Base-by-base conservation (phyloP, 2,797 vertebrate genomes). In the Moxostoma hubbsi region DNA sequence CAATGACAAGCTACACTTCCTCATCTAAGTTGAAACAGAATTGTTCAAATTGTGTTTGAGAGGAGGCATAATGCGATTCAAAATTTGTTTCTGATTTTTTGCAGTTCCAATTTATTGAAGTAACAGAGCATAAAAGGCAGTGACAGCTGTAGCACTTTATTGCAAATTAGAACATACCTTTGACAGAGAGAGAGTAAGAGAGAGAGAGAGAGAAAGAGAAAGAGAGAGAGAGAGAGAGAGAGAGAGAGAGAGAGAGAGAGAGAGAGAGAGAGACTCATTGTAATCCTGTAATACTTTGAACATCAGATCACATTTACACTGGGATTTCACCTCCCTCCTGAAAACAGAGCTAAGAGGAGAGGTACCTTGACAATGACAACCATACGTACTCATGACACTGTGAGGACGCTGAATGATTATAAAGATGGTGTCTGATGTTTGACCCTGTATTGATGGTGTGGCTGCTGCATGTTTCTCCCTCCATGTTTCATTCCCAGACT, bases 111-210 rank as follows among this genome's bases (percentile, higher is more conserved):
- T 98, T 98, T 98, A 97, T 97, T 95, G 96, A 95, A 97, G 96
- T 98, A 98, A 97, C 96, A 95, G 96, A 97, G 96, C 96, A 98
- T 95, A 98, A 98, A 98, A 99, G 96, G 95, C 96, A 97, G 93
- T 96, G 96, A 97, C 96, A 98, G 96, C 96, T 97, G 96, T 96
- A 97, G 97, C 95, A 96, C 96, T 97, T 98, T 97, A 97, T 97
- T 97, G 96, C 91, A 93, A 97, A 98, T 98, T 97, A 98, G 96
- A 96, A 96, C 96, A 97, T 97, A 98, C 94, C 94, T 97, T 96
- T 95, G 94, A 94, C 94, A 94, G 16, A 79, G 62, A 24, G 24
- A 24, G 24, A 24, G 24, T n/a, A n/a, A n/a, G n/a, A 79, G 54
- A 75, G 58, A 73, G 57, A 73, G 78, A 75, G 66, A 77, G 76